Base-by-base conservation (phyloP, 2,797 vertebrate species). In the Anisognathus igniventris region DNA sequence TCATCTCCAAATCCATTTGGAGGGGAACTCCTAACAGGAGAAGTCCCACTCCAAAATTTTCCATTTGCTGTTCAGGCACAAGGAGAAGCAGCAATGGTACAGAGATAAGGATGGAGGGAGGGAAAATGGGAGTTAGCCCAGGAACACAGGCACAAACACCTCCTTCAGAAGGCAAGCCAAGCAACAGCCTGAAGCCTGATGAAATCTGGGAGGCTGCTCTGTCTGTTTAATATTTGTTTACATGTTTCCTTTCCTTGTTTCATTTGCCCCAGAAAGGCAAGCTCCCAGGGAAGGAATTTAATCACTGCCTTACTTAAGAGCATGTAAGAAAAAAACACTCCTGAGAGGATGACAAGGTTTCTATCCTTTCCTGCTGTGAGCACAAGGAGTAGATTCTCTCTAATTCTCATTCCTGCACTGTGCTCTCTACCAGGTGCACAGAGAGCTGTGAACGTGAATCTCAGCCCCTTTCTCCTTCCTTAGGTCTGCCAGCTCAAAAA, bases 151-250 rank as follows among this genome's bases (percentile, higher is more conserved):
- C 68, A 84, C 2, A 4, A 21, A 6, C 5, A 28, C 28, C 42
- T 86, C 58, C 53, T 88, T 90, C 83, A 68, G 68, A 67, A 92
- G 44, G 61, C 39, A 83, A 80, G 37, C 28, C 78, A 83, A 77
- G 62, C 35, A 90, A 35, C 70, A 88, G 62, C 88, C 82, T 56
- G 44, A 62, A 86, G 88, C 61, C 76, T 71, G 47, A 75, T 75
- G 89, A 82, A 91, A 83, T 89, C 68, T 54, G 31, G 44, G 82
- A 91, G 61, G 40, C 37, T 87, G 84, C 30, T 66, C 74, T 77
- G 45, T n/a, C 64, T 75, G 27, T 73, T 90, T 92, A 80, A 71
- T 88, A 62, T 85, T 74, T 94, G 92, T 92, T 95, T 93, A 93
- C 74, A 77, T 58, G 48, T 75, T 94, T 93, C 33, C 44, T 83